Base-by-base conservation (phyloP, 1,140 invertebrate species). In the Dendroctonus ponderosae region DNA sequence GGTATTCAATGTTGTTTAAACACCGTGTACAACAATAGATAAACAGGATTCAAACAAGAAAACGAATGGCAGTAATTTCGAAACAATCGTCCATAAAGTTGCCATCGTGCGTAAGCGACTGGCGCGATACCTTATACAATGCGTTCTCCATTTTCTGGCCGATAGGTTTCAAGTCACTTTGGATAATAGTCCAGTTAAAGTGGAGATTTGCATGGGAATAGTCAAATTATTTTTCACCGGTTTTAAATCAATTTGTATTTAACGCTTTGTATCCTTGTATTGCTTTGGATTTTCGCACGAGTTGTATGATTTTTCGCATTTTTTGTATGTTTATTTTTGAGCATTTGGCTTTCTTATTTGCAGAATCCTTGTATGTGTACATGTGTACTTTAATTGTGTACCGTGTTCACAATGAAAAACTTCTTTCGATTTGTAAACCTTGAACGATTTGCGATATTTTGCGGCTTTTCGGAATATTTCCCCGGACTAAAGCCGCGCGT, bases 11-110 rank as follows among this genome's bases (percentile, higher is more conserved):
- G 38, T 49, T 54, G 12, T 53, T 54, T 46, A 63, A 63, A 54
- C 50, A 54, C 40, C 61, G 38, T 54, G 51, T 63, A 63, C 12
- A 43, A 63, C 61, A 54, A 63, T 63, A 63, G 61, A 54, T 63
- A 63, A 53, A 63, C 61, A 63, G 51, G 41, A 63, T 63, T 52
- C 50, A 15, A 41, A 37, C 61, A 53, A 52, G 6, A 63, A 54
- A 63, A 54, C 50, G 54, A 54, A 63, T 63, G 37, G 60, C 60
- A 7, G 60, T 54, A 54, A 63, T 63, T 53, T 63, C 51, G 54
- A 54, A 63, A 63, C 61, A 63, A 63, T 63, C 14, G 61, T 15
- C 61, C 61, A 63, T 63, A 63, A 63, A 63, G 59, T 12, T 51
- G 39, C 49, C 26, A 37, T 9, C 42, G 48, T 54, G 61, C 61